Conservation (phyloP, 2,113 vertebrate genomes). For the Zapus hudsonius region DNA sequence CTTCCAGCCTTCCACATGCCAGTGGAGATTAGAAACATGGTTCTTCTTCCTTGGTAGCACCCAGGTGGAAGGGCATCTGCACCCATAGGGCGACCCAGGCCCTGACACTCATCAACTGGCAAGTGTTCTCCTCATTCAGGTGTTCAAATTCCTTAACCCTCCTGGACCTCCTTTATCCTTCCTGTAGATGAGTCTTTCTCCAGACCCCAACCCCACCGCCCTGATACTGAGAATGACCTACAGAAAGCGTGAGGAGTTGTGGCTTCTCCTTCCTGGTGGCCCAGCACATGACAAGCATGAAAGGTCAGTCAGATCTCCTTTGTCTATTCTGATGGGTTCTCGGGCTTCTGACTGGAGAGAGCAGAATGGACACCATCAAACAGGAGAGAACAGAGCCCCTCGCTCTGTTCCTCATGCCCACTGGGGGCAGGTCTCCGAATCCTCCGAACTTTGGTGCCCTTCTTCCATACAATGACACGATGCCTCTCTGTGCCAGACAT, state of each 20-base stretch:
- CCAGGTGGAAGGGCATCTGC: accelerated
- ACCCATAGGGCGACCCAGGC: background rate
- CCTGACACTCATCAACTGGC: background rate
- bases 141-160: background rate
- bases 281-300: background rate
- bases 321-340: background rate
- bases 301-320: no score
- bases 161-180: background rate
- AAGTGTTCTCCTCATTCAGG: background rate
- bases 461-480: background rate
- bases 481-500: background rate
- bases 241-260: accelerated
- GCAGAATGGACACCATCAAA: background rate
- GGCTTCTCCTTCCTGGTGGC: background rate
- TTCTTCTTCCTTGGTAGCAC: background rate
- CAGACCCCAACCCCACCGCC: accelerated
- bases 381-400: background rate
- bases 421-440: background rate
- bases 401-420: background rate
- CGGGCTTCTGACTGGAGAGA: background rate
- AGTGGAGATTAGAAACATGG: background rate
- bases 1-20: background rate
- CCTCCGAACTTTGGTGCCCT: background rate
- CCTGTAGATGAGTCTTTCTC: background rate
- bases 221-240: accelerated